A percentile compares a stretch with the other conserved stretches of the same genome.
Evolutionary conservation across 2,888 invertebrate genomes (phyloP).

Genomic region (Strigamia crassipes): DNA sequence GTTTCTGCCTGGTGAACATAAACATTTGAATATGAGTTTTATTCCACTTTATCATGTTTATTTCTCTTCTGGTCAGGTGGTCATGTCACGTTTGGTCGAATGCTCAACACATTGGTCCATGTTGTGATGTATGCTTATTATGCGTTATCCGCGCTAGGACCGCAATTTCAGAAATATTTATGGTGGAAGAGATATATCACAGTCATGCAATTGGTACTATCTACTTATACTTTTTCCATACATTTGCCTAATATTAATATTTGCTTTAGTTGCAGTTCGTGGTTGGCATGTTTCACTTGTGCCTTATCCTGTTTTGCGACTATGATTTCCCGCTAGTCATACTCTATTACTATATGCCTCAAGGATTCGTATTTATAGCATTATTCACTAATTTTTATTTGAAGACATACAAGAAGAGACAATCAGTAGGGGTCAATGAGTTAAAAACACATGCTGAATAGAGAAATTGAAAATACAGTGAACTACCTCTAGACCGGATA

Average conservation of each 20-base stretch:
- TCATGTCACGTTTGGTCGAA: constrained; percentile 57
- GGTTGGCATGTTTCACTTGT: not conserved
- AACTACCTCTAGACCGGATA: too few relatives aligned
- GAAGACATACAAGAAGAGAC: not conserved
- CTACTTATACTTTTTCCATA: too few relatives aligned
- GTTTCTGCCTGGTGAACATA: constrained; percentile 65
- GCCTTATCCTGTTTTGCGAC: not conserved
- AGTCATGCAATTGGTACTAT: constrained; percentile 58
- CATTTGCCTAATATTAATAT: too few relatives aligned
- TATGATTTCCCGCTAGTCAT: not conserved
- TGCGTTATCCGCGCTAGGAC: constrained; percentile 60
- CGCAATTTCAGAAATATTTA: constrained; percentile 60
- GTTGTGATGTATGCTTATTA: constrained; percentile 62
- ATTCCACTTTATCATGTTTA: not conserved
- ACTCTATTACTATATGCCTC: not conserved
- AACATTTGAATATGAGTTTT: too few relatives aligned
- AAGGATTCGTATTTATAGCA: not conserved
- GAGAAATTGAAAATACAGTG: too few relatives aligned
- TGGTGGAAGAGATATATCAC: constrained; percentile 63
- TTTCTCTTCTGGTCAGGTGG: constrained; percentile 54
- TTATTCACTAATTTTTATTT: not conserved
- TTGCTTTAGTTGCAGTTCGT: not conserved
- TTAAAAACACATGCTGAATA: too few relatives aligned
- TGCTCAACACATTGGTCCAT: constrained; percentile 61
- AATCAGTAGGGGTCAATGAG: not conserved